These are phyloP conservation scores for Clarias laeviceps DNA, from an alignment of 2,797 vertebrate species.

Conservation along the genomic window DNA sequence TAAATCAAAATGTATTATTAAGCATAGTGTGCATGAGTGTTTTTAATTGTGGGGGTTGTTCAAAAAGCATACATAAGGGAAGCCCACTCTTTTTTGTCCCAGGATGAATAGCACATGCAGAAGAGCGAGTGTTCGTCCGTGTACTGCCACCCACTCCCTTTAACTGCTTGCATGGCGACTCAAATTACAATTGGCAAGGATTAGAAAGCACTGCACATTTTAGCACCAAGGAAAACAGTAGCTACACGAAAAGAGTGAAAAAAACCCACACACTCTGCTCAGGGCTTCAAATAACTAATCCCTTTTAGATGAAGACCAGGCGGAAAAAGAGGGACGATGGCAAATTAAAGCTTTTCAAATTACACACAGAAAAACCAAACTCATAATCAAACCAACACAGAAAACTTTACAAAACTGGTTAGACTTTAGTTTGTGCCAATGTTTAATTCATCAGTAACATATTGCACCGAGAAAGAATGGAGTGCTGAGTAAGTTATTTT, in stretches of 20 bases:
- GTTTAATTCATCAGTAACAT: not conserved
- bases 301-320: conserved; percentile 30
- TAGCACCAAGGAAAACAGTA: conserved; percentile 24
- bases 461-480: not conserved
- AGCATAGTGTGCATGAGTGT: conserved; percentile 23
- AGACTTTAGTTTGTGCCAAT: not conserved
- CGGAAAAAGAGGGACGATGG: conserved; percentile 9
- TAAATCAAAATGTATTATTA: conserved; percentile 20
- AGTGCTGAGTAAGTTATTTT: not conserved
- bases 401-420: not conserved
- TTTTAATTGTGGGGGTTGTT: conserved; percentile 11
- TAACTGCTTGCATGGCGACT: conserved; percentile 9
- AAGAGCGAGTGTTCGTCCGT: conserved; percentile 7
- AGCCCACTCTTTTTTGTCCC: conserved; percentile 14
- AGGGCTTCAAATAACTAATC: conserved; percentile 37
- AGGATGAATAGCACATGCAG: conserved; percentile 13
- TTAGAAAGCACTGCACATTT: conserved; percentile 21
- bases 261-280: conserved; percentile 30
- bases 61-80: conserved; percentile 28
- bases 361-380: conserved; percentile 9
- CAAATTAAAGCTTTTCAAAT: conserved; percentile 21
- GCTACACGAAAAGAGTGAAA: not conserved
- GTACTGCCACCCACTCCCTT: conserved; percentile 17
- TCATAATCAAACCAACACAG: not conserved
- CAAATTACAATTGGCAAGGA: conserved; percentile 22